Base-by-base conservation (phyloP, 2,888 invertebrate species). In the Tethea ocularis region DNA sequence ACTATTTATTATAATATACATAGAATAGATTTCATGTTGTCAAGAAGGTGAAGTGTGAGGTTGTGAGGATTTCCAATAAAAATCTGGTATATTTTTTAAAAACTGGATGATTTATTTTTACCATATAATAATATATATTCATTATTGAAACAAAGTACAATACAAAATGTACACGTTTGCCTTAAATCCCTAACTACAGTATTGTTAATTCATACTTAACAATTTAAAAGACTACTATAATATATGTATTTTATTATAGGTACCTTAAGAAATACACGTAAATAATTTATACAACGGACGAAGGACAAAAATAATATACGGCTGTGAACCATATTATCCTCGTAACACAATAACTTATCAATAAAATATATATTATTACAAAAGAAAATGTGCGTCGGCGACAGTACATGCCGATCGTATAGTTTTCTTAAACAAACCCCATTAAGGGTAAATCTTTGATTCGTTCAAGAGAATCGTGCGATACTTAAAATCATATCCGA, bases 151-250 rank as follows among this genome's bases (percentile, higher is more conserved):
- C 95, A 95, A 95, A 95, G 94, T 95, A 95, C 95, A 94, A 94
- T 95, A 95, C 95, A 95, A 95, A 95, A 95, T 95, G 94, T 95
- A 95, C 95, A 95, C 93, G 94, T 94, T 87, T 93, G 94, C 93
- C 90, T 91, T 88, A 88, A 71, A 83, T 86, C 78, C 76, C 86
- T 88, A 89, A 88, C 89, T 91, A 91, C 87, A 78, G 75, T 84
- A 87, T 85, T 87, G 86, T 89, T 89, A 89, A 77, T 88, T 85
- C 86, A 86, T 94, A 94, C 95, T 94, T 95, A 94, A 93, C 89
- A 87, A 80, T 89, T 88, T 86, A 91, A 86, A 86, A 83, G 82
- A 87, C 90, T 93, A 93, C 89, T 93, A 91, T 90, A 93, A 87
- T 92, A 90, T 91, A 91, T 93, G 88, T 89, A 93, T 81, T 86